Evolutionary conservation across 1,140 invertebrate species (phyloP), one percentile per base, ranked within the genome.

Genomic region (Druon quercuslanigerum): DNA sequence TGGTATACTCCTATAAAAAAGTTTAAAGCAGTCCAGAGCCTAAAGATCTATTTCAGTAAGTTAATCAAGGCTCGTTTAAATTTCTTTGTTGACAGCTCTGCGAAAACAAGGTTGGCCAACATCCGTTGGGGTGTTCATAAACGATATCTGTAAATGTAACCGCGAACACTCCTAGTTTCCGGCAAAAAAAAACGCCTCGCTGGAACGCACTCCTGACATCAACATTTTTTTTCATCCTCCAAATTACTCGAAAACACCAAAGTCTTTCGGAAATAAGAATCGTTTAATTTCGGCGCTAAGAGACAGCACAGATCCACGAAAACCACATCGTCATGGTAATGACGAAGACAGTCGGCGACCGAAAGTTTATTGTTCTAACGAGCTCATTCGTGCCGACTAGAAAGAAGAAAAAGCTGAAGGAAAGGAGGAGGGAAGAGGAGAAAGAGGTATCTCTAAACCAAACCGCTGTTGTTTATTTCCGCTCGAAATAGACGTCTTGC

Each of bases 281-380:
- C n/a, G 52, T 54, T 54, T 54, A 19, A 54, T 54, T 54, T 54
- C 16, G 52, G 52, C 52, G 52, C 51, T 54, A 54, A 54, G 17
- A n/a, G 52, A 54, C 52, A 54, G 1, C 16, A 19, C n/a, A 16
- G n/a, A 54, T 70, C 66, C 66, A 70, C 13, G 25, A 40, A 51
- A 71, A 20, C 46, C 51, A 51, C 51, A 52, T 50, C 50, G 71
- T 52, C 46, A 72, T 72, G 71, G 46, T 72, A 51, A 72, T 72
- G 71, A 51, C 51, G 19, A 54, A 19, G 78, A 50, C 74, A 71
- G 71, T 74, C 20, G 76, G 60, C 60, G 60, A 66, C 60, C 60
- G 17, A 50, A 81, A 79, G 83, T 84, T 84, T 84, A 84, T 84
- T 84, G 81, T 84, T 83, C 80, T 78, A 84, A 81, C 78, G 78